Conservation (phyloP, 1,140 invertebrate genomes). For the Proctacanthus coquilletti region DNA sequence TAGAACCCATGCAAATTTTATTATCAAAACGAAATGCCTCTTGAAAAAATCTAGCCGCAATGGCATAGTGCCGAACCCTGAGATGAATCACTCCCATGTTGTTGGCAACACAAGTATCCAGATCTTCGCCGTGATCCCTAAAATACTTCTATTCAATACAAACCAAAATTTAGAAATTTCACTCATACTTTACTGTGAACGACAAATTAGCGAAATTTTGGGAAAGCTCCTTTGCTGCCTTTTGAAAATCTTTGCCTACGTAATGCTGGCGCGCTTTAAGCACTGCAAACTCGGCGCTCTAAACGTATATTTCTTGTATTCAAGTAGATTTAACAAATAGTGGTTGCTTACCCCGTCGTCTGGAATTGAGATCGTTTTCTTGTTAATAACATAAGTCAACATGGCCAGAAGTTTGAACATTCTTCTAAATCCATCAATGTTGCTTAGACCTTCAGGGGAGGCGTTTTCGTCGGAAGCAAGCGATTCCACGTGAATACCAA, state of each 20-base stretch:
- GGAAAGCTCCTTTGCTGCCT: conserved; percentile 34
- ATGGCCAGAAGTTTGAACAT: conserved; percentile 33
- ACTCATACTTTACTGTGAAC: too few relatives aligned
- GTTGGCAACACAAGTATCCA: conserved; percentile 66
- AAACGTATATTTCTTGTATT: conserved; percentile 10
- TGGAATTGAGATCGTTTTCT: conserved; percentile 32
- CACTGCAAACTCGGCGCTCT: conserved; percentile 17
- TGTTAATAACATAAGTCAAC: conserved; percentile 34
- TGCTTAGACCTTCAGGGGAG: conserved; percentile 13
- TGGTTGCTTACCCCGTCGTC: conserved; percentile 23
- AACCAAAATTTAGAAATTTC: too few relatives aligned
- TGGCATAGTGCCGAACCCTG: conserved; percentile 69
- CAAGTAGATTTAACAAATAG: neutral
- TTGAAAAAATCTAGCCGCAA: conserved; percentile 72
- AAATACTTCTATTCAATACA: too few relatives aligned
- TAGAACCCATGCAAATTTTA: conserved; percentile 35
- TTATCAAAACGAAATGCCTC: conserved; percentile 71
- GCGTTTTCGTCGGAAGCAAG: conserved; percentile 28
- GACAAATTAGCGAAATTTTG: conserved; percentile 28
- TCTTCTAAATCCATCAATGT: conserved; percentile 25
- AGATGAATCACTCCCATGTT: conserved; percentile 81
- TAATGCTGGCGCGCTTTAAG: conserved; percentile 39
- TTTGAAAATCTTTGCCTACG: conserved; percentile 37
- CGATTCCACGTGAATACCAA: conserved; percentile 22
- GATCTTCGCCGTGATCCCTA: conserved; percentile 44